Evolutionary conservation across 2,888 invertebrate species (phyloP), one percentile per base, ranked within the genome.

Genomic region (Drosophila stalkeri): DNA sequence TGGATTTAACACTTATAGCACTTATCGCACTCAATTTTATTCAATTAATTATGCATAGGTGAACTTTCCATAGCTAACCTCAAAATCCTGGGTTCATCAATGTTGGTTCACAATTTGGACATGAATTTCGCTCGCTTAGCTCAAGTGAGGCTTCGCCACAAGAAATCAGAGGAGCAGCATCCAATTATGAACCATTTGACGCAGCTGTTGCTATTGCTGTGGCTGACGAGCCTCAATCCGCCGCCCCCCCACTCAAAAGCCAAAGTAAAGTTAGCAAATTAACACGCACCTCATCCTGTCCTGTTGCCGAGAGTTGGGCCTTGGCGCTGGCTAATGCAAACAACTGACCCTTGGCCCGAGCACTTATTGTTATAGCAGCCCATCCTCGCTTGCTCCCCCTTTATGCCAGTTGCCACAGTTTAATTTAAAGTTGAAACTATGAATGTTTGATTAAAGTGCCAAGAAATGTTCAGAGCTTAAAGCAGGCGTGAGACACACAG

Each of bases 341-440:
- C 87, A 84, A 84, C 72, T 85, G 90, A 89, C 85, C 90, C 72
- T 57, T 72, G 71, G 71, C 68, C 56, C 64, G 44, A 51, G 57
- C 67, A 60, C 69, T 79, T 72, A 71, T 78, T 79, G 62, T 70
- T 64, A 63, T 54, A 18, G 27, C 61, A 18, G n/a, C 16, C 43
- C n/a, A 52, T 8, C 20, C 55, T 2, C n/a, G 1, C n/a, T 1
- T 3, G 16, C 37, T 1, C 8, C 27, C 27, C 18, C 55, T 7
- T 33, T 23, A 0, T 16, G 27, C 31, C 35, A 33, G 59, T 49
- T n/a, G 54, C 55, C 47, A 35, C 86, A 76, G 64, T 73, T 86
- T 77, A 76, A 85, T 77, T 82, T 88, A 78, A 90, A 86, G 81
- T 88, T 82, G 62, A 77, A 85, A 85, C 85, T 88, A 85, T 85